Percentiles rank a stretch among this genome's conserved stretches.
phyloP scores from a whole-genome alignment of 2,797 vertebrate species.

The Pseudotriccus pelzelni region DNA sequence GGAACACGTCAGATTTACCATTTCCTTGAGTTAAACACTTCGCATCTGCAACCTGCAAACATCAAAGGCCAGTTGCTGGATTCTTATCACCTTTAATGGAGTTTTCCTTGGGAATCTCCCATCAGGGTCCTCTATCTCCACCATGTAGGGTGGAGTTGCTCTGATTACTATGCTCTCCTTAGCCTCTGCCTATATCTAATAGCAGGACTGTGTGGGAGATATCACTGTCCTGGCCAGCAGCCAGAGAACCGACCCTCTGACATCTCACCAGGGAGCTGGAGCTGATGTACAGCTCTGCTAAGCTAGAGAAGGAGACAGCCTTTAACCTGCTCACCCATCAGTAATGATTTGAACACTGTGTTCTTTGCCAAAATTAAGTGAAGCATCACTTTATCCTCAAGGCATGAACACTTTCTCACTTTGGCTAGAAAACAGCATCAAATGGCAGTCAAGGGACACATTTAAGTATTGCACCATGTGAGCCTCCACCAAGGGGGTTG shows the following conservation, averaged over 20 bases:
- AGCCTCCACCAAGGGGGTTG: rapidly evolving
- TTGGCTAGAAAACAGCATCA: not conserved
- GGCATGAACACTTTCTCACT: not conserved
- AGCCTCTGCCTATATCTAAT: not conserved
- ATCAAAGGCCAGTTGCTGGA: not conserved
- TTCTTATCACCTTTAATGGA: not conserved
- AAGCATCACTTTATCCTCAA: not conserved
- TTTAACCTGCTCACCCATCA: not conserved
- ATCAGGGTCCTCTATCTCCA: not conserved
- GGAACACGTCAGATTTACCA: not conserved
- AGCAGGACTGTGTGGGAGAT: not conserved
- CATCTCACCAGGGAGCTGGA: not conserved
- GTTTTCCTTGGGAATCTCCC: not conserved
- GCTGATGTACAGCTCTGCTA: not conserved
- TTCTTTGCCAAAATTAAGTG: not conserved
- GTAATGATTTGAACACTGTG: not conserved
- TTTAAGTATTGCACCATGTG: not conserved
- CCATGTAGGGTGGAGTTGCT: not conserved
- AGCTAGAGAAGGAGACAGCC: not conserved
- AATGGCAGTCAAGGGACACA: not conserved
- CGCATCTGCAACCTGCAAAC: not conserved
- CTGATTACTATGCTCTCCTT: not conserved
- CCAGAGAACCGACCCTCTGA: not conserved
- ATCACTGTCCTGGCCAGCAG: not conserved
- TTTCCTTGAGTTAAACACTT: not conserved